Evolutionary conservation across 1,140 invertebrate species (phyloP).

Genomic region (Drosophila mojavensis): DNA sequence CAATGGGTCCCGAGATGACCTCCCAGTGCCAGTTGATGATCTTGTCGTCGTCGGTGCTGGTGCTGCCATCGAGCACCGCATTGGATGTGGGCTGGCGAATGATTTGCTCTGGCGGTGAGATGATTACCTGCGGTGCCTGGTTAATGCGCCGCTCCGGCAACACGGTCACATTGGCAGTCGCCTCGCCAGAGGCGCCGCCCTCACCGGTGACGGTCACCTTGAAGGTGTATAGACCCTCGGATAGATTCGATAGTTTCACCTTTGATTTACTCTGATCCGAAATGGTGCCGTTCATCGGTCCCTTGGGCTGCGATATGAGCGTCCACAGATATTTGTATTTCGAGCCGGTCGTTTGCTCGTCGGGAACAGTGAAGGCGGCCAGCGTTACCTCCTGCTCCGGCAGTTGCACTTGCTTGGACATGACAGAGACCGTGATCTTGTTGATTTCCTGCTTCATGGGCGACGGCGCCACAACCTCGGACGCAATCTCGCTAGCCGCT

Average conservation of each 20-base stretch:
- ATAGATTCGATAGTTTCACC: slow-evolving; percentile 90
- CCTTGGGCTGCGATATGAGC: slow-evolving; percentile 91
- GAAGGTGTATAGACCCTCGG: slow-evolving; percentile 94
- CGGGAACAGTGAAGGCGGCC: slow-evolving; percentile 91
- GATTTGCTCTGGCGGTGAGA: slow-evolving; percentile 92
- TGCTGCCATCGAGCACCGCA: slow-evolving; percentile 93
- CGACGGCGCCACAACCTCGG: slow-evolving; percentile 56
- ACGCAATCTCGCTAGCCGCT: slow-evolving; percentile 57
- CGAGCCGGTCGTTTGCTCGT: slow-evolving; percentile 88
- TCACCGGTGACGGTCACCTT: slow-evolving; percentile 91
- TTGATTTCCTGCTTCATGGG: slow-evolving; percentile 75
- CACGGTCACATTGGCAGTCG: slow-evolving; percentile 96
- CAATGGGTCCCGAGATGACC: slow-evolving; percentile 92
- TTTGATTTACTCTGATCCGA: slow-evolving; percentile 93
- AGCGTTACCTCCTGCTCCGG: slow-evolving; percentile 91
- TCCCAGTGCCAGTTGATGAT: slow-evolving; percentile 97
- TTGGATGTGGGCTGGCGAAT: slow-evolving; percentile 95
- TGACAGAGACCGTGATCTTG: slow-evolving; percentile 89
- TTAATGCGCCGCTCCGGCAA: slow-evolving; percentile 94
- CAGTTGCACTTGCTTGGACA: slow-evolving; percentile 89
- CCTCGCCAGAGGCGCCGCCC: slow-evolving; percentile 91
- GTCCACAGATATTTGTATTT: slow-evolving; percentile 96
- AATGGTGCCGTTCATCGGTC: slow-evolving; percentile 90
- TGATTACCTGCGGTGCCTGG: slow-evolving; percentile 92
- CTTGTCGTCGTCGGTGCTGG: slow-evolving; percentile 90